Evolutionary conservation across 2,113 vertebrate species (phyloP), one percentile per base, ranked within the genome.

Genomic region (Mobula birostris): DNA sequence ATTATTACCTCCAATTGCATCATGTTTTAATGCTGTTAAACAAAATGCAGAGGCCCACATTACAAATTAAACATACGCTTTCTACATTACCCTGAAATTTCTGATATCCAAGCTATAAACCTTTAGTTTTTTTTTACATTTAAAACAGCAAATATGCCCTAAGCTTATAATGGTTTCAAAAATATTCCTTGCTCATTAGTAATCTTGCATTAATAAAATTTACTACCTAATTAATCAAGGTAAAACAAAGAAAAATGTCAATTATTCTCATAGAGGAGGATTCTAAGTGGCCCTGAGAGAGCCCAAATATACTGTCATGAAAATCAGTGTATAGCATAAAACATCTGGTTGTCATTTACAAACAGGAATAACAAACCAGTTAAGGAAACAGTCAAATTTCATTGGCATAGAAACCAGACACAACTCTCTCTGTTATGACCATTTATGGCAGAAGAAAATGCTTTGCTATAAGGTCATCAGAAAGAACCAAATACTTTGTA

Each of bases 321-420:
- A 68, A 78, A 95, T 82, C 95, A 96, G 94, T 94, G 95, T 96
- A 82, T 90, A 68, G 80, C 96, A 96, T 96, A 95, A 96, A 97
- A 97, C 98, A 98, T 98, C 97, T 98, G 98, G 97, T 96, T 97
- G 96, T 95, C 96, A 97, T 98, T 97, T 96, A 96, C 96, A 95
- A 95, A 96, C 95, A 95, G 94, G 96, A 96, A 95, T 95, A 94
- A 95, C 94, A 96, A 94, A 94, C 95, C 96, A 96, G 96, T 96
- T 95, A 95, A 97, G 97, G 96, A 98, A 97, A 95, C 95, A 95
- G 95, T 95, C 96, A 96, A 95, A 95, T 95, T 97, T 97, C 95
- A 95, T 95, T 96, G 95, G 96, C 96, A 94, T 94, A 95, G 95
- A 96, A 96, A 95, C 90, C 94, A 95, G 96, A 97, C 96, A 96